Percentiles rank a stretch among this genome's conserved stretches.
These are phyloP conservation scores for Delphinus delphis DNA, from an alignment of 2,113 vertebrate genomes.

Conservation along the genomic window DNA sequence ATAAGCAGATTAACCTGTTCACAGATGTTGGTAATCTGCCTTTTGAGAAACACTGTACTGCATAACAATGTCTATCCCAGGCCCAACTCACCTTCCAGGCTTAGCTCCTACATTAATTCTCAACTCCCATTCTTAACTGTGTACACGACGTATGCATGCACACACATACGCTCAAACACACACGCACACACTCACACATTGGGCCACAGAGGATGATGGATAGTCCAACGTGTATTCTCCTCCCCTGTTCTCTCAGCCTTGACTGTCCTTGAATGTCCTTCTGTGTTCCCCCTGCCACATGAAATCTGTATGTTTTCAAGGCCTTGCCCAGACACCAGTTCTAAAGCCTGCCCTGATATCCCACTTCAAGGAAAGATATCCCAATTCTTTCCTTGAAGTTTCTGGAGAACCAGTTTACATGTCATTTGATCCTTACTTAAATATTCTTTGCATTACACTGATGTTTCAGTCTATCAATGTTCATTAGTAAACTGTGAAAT, in stretches of 20 bases:
- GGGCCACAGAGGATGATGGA: background rate
- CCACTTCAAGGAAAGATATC: background rate
- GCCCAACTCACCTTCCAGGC: background rate
- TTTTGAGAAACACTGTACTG: background rate
- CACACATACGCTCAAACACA: too few species aligned
- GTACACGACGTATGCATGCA: background rate
- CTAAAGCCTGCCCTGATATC: background rate
- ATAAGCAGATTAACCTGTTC: background rate
- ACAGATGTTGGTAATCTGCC: background rate
- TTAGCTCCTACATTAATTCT: background rate
- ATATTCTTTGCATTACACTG: background rate
- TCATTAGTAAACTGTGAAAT: background rate
- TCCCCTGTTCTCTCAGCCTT: background rate
- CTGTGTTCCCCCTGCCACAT: background rate
- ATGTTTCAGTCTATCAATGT: background rate
- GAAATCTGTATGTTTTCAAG: background rate
- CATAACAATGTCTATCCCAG: background rate
- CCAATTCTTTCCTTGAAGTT: background rate
- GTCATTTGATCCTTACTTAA: background rate
- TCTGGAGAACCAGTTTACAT: background rate
- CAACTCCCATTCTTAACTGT: background rate
- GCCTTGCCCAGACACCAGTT: background rate
- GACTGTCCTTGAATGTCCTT: background rate
- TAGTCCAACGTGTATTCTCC: background rate
- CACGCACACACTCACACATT: background rate